Evolutionary conservation across 1,140 invertebrate species (phyloP).

Genomic region (Drosophila tropicalis): DNA sequence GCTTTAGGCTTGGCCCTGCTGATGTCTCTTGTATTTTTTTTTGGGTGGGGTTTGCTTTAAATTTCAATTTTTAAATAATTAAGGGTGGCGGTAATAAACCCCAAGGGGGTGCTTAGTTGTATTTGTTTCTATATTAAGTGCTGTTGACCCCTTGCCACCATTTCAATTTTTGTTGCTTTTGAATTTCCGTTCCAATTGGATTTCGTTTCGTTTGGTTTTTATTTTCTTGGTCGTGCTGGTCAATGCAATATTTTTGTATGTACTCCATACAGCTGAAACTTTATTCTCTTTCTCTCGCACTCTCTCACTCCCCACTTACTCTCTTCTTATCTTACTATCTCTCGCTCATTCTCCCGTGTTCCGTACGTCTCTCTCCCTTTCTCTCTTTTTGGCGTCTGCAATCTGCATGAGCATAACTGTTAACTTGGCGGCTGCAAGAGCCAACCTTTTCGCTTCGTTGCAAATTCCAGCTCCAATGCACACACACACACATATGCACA

Average conservation of each 20-base stretch:
- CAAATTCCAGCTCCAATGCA: slow-evolving; percentile 76
- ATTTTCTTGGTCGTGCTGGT: slow-evolving; percentile 28
- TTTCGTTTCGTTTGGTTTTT: slow-evolving; percentile 27
- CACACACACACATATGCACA: slow-evolving; percentile 40
- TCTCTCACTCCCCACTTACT: background rate
- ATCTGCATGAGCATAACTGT: slow-evolving; percentile 64
- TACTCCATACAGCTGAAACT: slow-evolving; percentile 37
- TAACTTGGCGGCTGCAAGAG: slow-evolving; percentile 63
- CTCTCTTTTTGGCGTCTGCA: slow-evolving; percentile 56
- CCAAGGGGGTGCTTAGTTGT: slow-evolving; percentile 43
- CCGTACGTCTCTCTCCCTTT: slow-evolving; percentile 19
- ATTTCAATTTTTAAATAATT: slow-evolving; percentile 66
- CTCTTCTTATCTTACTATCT: slow-evolving; percentile 14
- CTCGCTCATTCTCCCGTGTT: slow-evolving; percentile 21
- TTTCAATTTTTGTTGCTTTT: slow-evolving; percentile 27
- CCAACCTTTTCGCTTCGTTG: slow-evolving; percentile 78
- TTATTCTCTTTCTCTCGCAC: background rate
- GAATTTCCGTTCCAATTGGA: slow-evolving; percentile 62
- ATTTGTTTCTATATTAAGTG: slow-evolving; percentile 23
- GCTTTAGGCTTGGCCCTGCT: slow-evolving; percentile 23
- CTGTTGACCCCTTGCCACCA: slow-evolving; percentile 44
- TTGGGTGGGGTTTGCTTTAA: slow-evolving; percentile 57
- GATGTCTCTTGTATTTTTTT: slow-evolving; percentile 1
- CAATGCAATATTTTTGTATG: slow-evolving; percentile 56
- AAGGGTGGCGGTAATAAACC: slow-evolving; percentile 34